A percentile compares a stretch with the other conserved stretches of the same genome.
Conservation (phyloP, 2,797 vertebrate genomes). For the Alca torda region DNA sequence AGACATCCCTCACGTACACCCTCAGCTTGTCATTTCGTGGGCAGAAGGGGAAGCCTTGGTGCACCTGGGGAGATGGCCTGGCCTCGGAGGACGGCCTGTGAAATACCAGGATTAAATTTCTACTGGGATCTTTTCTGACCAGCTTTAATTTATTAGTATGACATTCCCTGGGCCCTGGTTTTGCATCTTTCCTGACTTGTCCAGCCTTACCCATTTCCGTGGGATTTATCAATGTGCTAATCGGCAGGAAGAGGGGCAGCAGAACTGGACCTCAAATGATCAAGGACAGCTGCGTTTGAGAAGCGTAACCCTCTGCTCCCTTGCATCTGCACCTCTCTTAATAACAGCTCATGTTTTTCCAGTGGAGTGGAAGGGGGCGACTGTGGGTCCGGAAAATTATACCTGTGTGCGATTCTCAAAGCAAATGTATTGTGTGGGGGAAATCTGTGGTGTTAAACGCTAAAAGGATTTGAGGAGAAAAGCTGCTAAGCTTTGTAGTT, state of each 20-base stretch:
- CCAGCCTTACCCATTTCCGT: constrained; percentile 4
- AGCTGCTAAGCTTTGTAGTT: background rate
- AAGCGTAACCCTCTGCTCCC: constrained; percentile 41
- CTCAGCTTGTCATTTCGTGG: background rate
- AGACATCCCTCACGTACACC: background rate
- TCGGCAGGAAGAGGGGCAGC: constrained; percentile 36
- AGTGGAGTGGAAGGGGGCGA: background rate
- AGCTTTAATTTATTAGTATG: constrained; percentile 26
- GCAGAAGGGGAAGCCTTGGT: background rate
- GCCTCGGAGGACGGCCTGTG: accelerated
- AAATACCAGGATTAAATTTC: background rate
- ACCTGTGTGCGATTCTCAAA: background rate
- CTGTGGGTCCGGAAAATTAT: background rate
- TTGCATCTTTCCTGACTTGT: background rate
- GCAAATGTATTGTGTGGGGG: background rate
- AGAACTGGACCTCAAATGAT: constrained; percentile 41
- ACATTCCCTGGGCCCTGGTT: background rate
- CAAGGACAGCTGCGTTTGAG: constrained; percentile 35
- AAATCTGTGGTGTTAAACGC: background rate
- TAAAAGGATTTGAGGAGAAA: background rate
- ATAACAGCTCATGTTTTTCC: constrained; percentile 17
- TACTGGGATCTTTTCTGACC: constrained; percentile 23
- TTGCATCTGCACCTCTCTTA: constrained; percentile 43
- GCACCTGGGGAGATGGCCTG: background rate
- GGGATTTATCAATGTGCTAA: constrained; percentile 22